Percentiles rank a stretch among this genome's conserved stretches.
phyloP scores from a whole-genome alignment of 2,888 invertebrate species.

The Heteromurus nitidus region DNA sequence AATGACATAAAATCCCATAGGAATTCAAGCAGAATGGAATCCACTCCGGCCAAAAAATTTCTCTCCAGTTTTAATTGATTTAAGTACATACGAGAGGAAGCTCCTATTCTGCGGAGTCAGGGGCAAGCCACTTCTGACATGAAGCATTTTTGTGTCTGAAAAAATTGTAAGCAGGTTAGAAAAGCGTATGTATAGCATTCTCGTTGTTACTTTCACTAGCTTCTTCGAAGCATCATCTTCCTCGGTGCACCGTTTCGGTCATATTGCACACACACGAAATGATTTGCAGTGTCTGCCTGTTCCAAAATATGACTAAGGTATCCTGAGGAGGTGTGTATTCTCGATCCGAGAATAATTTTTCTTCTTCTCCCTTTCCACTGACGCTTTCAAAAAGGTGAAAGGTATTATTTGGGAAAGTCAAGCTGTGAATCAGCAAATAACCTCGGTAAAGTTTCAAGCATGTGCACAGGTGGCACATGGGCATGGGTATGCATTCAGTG shows the following conservation, averaged over 20 bases:
- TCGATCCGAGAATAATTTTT: too few species aligned
- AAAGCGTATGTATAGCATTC: too few species aligned
- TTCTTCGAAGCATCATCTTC: background rate
- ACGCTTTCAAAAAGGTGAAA: too few species aligned
- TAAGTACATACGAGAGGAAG: background rate
- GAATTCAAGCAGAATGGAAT: background rate
- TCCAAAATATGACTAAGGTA: too few species aligned
- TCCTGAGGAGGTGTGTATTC: too few species aligned
- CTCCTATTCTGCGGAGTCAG: background rate
- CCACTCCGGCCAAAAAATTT: background rate
- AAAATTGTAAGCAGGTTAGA: conserved; percentile 40
- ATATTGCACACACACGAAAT: background rate
- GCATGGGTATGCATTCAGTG: too few species aligned
- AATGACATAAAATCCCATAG: background rate
- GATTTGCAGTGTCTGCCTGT: too few species aligned
- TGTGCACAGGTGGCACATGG: too few species aligned
- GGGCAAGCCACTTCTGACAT: conserved; percentile 23
- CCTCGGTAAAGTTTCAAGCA: too few species aligned
- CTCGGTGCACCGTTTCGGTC: conserved; percentile 3
- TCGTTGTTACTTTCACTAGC: background rate
- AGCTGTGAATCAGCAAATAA: too few species aligned
- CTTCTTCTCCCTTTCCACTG: too few species aligned
- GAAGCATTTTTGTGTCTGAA: conserved; percentile 3
- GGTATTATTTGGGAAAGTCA: too few species aligned
- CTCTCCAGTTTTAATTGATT: background rate